Percentiles rank a stretch among this genome's conserved stretches.
Conservation (phyloP, 2,113 vertebrate species). For the Recurvirostra avosetta region DNA sequence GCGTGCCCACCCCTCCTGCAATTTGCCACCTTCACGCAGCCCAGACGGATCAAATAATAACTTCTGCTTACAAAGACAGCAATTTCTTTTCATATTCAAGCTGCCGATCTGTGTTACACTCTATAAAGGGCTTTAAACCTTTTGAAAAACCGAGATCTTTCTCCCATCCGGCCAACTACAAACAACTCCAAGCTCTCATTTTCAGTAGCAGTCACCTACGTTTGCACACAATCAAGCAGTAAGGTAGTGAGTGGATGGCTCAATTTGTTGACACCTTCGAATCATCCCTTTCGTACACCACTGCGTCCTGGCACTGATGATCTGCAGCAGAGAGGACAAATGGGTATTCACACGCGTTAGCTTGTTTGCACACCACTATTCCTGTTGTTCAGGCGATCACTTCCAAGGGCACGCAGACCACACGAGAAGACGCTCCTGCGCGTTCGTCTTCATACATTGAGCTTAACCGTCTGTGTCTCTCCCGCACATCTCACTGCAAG, state of each 20-base stretch:
- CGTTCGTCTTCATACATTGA: not conserved
- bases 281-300: not conserved
- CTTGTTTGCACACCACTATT: not conserved
- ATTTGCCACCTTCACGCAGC: not conserved
- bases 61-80: not conserved
- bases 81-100: not conserved
- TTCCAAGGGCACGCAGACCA: not conserved
- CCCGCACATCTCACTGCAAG: not conserved
- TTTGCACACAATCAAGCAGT: not conserved
- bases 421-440: not conserved
- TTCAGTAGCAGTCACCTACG: not conserved
- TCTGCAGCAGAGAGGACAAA: not conserved
- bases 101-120: not conserved
- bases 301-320: not conserved
- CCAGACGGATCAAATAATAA: not conserved
- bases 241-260: fast-evolving
- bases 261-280: not conserved
- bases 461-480: not conserved
- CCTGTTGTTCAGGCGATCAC: not conserved
- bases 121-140: not conserved
- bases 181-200: not conserved
- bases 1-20: not conserved
- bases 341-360: not conserved
- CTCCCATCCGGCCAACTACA: not conserved
- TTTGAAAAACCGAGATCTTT: not conserved